Percentiles rank a stretch among this genome's conserved stretches.
These are phyloP conservation scores for Cyanocitta stelleri DNA, from an alignment of 2,113 vertebrate species.

Conservation along the genomic window DNA sequence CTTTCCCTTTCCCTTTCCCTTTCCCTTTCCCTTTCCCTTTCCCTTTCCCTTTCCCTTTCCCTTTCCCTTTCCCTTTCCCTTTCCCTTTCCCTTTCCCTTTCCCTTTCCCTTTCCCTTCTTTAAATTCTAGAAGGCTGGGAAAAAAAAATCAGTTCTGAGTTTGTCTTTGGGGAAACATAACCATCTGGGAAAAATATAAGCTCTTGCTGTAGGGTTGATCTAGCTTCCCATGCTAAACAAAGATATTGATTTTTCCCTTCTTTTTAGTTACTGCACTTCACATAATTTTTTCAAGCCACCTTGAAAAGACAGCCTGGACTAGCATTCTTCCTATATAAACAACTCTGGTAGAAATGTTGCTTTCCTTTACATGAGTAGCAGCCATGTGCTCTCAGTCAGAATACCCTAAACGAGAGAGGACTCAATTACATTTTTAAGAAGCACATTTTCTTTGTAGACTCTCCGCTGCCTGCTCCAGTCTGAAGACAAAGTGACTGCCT, in stretches of 20 bases:
- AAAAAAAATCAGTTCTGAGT: neutral
- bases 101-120: neutral
- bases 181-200: neutral
- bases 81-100: too few species aligned
- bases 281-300: neutral
- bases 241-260: conserved; percentile 5
- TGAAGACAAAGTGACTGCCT: conserved; percentile 29
- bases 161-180: neutral
- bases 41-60: neutral
- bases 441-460: neutral
- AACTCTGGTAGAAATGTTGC: neutral
- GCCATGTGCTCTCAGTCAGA: neutral
- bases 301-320: neutral
- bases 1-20: neutral
- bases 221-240: neutral
- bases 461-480: neutral
- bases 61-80: neutral
- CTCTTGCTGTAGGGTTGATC: neutral
- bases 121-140: neutral
- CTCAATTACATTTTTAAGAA: neutral
- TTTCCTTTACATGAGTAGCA: neutral
- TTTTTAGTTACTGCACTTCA: neutral
- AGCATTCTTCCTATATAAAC: neutral
- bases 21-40: neutral
- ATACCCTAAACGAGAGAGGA: neutral